Evolutionary conservation across 2,888 invertebrate species (phyloP).

Genomic region (Philopedon plagiatum): DNA sequence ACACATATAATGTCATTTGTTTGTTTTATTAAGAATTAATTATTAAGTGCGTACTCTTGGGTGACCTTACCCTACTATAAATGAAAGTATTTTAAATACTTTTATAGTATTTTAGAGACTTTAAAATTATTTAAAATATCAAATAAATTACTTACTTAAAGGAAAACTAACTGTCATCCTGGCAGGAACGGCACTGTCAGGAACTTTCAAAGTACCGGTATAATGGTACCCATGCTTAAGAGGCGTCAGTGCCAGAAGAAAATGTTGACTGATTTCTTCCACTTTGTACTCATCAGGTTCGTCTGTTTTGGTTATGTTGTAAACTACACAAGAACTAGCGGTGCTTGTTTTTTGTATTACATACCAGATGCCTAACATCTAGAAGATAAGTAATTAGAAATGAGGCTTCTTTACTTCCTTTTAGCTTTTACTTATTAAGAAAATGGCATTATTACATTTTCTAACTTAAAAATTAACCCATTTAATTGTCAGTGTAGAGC

Average conservation of each 20-base stretch:
- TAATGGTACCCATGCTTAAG: slow-evolving; percentile 86
- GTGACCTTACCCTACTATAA: too few species aligned
- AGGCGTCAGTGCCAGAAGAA: slow-evolving; percentile 78
- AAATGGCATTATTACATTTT: too few species aligned
- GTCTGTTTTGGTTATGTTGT: slow-evolving; percentile 80
- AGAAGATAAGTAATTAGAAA: slow-evolving; percentile 53
- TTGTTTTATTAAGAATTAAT: too few species aligned
- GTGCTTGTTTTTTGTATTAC: slow-evolving; percentile 88
- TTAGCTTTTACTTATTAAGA: too few species aligned
- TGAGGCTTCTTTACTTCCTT: background rate
- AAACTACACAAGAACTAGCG: slow-evolving; percentile 83
- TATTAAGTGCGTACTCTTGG: too few species aligned
- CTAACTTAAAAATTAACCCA: too few species aligned
- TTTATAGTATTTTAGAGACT: too few species aligned
- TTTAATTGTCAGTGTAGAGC: too few species aligned
- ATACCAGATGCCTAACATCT: slow-evolving; percentile 87
- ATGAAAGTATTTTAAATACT: too few species aligned
- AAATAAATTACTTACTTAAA: slow-evolving; percentile 82
- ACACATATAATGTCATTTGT: too few species aligned
- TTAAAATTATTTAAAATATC: too few species aligned
- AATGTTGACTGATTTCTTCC: slow-evolving; percentile 82
- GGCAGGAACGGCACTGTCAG: slow-evolving; percentile 76
- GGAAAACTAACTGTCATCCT: slow-evolving; percentile 85
- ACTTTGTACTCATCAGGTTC: slow-evolving; percentile 80
- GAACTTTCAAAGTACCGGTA: slow-evolving; percentile 78